Evolutionary conservation across 2,888 invertebrate species (phyloP).

Genomic region (Odontocerum albicorne): DNA sequence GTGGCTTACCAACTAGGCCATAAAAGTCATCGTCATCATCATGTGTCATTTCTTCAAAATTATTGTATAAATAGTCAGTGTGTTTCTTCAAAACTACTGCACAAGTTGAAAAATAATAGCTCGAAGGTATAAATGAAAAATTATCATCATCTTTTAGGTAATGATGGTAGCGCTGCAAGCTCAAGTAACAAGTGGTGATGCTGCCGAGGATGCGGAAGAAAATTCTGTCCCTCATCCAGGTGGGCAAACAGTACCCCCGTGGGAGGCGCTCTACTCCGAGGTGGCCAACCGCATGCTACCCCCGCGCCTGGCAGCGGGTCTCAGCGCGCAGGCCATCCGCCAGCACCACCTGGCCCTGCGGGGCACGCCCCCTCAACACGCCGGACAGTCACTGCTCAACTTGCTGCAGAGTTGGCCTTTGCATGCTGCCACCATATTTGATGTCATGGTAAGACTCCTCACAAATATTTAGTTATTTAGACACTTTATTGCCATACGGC

Average conservation of each 20-base stretch:
- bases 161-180: conserved; percentile 93
- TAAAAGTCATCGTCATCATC: too few relatives aligned
- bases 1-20: too few relatives aligned
- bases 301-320: conserved; percentile 74
- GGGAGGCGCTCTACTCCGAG: conserved; percentile 45
- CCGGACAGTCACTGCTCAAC: conserved; percentile 91
- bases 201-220: conserved; percentile 64
- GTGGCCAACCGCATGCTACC: conserved; percentile 83
- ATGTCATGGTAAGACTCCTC: conserved; percentile 76
- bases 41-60: too few relatives aligned
- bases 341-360: conserved; percentile 89
- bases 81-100: too few relatives aligned
- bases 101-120: too few relatives aligned
- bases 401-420: conserved; percentile 93
- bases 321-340: conserved; percentile 82
- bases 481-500: too few relatives aligned
- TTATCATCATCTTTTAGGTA: conserved; percentile 72
- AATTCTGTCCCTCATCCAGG: background rate
- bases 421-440: conserved; percentile 90
- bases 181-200: conserved; percentile 87
- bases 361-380: conserved; percentile 83
- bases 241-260: conserved; percentile 10
- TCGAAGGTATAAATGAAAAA: too few relatives aligned
- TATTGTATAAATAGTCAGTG: too few relatives aligned
- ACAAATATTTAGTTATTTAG: too few relatives aligned